A percentile compares a stretch with the other conserved stretches of the same genome.
These are phyloP conservation scores for Platalea minor DNA, from an alignment of 2,797 vertebrate genomes.

Conservation along the genomic window DNA sequence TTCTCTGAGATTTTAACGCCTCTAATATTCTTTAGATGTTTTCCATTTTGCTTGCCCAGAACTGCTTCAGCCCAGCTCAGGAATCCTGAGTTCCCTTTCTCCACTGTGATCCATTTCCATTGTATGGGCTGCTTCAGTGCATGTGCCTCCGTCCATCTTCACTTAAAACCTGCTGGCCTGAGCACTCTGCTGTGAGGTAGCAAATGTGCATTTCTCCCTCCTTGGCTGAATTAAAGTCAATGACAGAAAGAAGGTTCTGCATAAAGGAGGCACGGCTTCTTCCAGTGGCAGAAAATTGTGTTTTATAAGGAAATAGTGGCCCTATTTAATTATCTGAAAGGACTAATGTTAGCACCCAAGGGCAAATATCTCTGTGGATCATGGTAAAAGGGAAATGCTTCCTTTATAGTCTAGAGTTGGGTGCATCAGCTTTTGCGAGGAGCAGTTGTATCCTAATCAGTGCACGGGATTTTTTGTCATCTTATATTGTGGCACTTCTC, in stretches of 20 bases:
- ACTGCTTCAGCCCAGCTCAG: neutral
- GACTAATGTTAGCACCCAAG: neutral
- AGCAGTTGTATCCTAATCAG: neutral
- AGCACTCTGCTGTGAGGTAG: neutral
- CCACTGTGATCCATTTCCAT: neutral
- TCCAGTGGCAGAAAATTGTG: neutral
- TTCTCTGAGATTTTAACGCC: neutral
- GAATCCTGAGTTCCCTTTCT: neutral
- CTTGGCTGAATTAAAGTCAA: neutral
- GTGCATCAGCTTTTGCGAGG: neutral
- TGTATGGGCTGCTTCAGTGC: neutral
- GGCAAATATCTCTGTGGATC: neutral
- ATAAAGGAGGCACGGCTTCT: neutral
- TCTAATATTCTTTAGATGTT: neutral
- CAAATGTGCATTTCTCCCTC: neutral
- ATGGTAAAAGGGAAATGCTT: neutral
- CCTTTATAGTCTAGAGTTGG: neutral
- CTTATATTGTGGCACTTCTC: neutral
- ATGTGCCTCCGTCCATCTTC: neutral
- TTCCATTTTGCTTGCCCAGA: neutral
- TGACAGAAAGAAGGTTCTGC: neutral
- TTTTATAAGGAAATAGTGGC: neutral
- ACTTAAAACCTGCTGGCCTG: neutral
- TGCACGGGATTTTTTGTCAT: neutral
- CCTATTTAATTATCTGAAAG: neutral